A percentile compares a stretch with the other conserved stretches of the same genome.
Conservation (phyloP, 2,888 invertebrate species). For the Diloba caeruleocephala region DNA sequence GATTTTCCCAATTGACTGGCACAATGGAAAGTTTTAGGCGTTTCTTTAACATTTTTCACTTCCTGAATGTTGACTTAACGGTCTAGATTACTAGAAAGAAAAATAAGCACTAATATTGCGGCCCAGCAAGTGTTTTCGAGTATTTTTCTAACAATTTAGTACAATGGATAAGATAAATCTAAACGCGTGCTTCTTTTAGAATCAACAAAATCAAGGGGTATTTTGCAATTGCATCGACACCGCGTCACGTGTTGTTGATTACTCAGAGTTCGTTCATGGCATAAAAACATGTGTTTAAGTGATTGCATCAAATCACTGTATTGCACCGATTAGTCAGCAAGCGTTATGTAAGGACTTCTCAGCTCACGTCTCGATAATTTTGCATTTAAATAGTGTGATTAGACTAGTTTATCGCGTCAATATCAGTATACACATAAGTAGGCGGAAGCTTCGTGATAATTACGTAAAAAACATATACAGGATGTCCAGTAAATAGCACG, state of each 20-base stretch:
- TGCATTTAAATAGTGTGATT: constrained; percentile 36
- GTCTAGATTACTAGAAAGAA: background rate
- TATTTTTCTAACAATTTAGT: constrained; percentile 7
- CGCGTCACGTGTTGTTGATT: constrained; percentile 42
- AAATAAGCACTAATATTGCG: constrained; percentile 1
- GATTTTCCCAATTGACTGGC: constrained; percentile 34
- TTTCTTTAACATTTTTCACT: constrained; percentile 3
- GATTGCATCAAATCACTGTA: constrained; percentile 40
- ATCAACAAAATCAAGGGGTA: constrained; percentile 4
- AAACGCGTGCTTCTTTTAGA: constrained; percentile 11
- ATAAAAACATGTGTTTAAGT: constrained; percentile 42
- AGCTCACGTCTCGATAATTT: constrained; percentile 27
- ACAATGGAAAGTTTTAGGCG: background rate
- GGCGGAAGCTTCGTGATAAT: constrained; percentile 26
- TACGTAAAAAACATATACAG: constrained; percentile 1
- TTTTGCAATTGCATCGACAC: constrained; percentile 24
- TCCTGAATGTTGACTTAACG: constrained; percentile 7
- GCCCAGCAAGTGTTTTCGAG: background rate
- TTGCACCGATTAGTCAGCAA: constrained; percentile 34
- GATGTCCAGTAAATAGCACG: too few relatives aligned
- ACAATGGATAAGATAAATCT: constrained; percentile 38
- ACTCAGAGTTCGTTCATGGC: constrained; percentile 26
- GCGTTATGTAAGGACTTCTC: constrained; percentile 38
- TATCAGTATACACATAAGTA: constrained; percentile 27
- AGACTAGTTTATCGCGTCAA: constrained; percentile 20